Evolutionary conservation across 2,113 vertebrate genomes (phyloP), one percentile per base, ranked within the genome.

Genomic region (Pithys albifrons): DNA sequence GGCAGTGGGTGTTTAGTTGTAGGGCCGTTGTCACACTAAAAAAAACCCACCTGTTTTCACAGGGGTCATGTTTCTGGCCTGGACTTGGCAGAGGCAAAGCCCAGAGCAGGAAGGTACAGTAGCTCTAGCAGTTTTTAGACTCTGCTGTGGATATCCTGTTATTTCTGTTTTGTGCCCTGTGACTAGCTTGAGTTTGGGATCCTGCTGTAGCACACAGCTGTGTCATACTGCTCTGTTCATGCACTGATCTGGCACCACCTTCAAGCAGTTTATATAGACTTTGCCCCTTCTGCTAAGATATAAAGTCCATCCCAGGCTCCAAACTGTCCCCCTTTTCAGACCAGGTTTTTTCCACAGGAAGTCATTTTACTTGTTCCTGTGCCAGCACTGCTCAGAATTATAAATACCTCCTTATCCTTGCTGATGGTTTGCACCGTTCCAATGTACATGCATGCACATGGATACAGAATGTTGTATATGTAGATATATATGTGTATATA

Each of bases 401-500:
- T 17, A 51, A 83, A 19, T 2, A 55, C 19, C 24, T 82, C 62
- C 75, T 72, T 83, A 27, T 49, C 28, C 15, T 59, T 57, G 37
- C 20, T 39, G n/a, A 49, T 35, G 29, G 23, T n/a, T 61, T 27
- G 28, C 28, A 46, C 24, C 33, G 69, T 86, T 37, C 43, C 58
- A 15, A 6, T 5, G 16, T 55, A 4, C 46, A 29, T 12, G 11
- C 24, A 5, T 19, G 17, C 31, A 22, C 31, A 3, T 20, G 33
- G 39, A 19, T 46, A 25, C 48, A 51, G 7, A 19, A 1, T 41
- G 22, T 43, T 17, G n/a, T 12, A 14, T 6, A 5, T 19, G 5
- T 39, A 41, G 20, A 15, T 5, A 1, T 12, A 5, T 9, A 5
- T 29, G 2, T 12, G 12, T 35, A 15, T 20, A 6, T 31, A 41